Base-by-base conservation (phyloP, 2,888 invertebrate species). In the Litoditis marina region DNA sequence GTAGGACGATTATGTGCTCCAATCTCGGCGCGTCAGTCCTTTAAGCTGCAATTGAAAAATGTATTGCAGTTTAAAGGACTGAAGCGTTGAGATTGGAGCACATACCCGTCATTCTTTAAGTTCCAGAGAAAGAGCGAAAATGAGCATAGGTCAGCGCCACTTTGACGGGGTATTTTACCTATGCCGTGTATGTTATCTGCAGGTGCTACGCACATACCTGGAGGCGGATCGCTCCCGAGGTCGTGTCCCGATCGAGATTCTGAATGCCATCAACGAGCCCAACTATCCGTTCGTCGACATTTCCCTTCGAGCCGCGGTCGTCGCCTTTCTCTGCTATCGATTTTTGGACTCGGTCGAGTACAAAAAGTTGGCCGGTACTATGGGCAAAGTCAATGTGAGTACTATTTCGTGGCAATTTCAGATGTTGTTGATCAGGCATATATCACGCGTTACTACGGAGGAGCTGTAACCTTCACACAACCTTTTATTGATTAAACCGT, bases 331-430 rank as follows among this genome's bases (percentile, higher is more conserved):
- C 80, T 92, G 92, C 75, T 93, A 95, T 86, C 90, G 93, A 82
- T 94, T 95, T 87, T 87, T 98, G 59, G 91, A 91, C 54, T 92
- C 94, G 42, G 92, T 91, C 84, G 90, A 91, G 66, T 92, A 94
- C 13, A 87, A 95, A 78, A 94, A 94, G 85, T 92, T 94, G 85
- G 88, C 96, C 77, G 87, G 91, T 56, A 92, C 91, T 85, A 94
- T 69, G 2, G 78, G 76, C 19, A 73, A 69, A 47, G 60, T 76
- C 19, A 51, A 62, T 51, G 78, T 78, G 30, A 66, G 68, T 57
- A 50, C 25, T 31, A 53, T 44, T 31, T 25, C n/a, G n/a, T n/a
- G n/a, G n/a, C n/a, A 8, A 11, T 36, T 36, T 36, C 13, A n/a
- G n/a, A n/a, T n/a, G n/a, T n/a, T n/a, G n/a, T n/a, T n/a, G n/a